Base-by-base conservation (phyloP, 2,888 invertebrate genomes). In the Proisotoma minuta region DNA sequence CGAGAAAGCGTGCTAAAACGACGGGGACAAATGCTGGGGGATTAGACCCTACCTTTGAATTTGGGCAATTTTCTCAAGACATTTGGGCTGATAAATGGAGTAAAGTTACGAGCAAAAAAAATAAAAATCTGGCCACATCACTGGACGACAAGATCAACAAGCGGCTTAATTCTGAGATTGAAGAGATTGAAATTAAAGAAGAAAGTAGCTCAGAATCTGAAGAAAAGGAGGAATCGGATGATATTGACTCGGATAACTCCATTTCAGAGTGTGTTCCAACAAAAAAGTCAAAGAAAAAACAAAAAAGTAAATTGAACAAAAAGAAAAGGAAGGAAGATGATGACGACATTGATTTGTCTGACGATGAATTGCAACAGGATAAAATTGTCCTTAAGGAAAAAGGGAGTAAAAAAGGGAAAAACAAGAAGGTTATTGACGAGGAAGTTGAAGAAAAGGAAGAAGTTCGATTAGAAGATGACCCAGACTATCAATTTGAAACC, bases 11-110 rank as follows among this genome's bases (percentile, higher is more conserved):
- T 23, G 62, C 59, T 72, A 88, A 87, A 72, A 83, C 83, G 39
- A 85, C 84, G 43, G 40, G 34, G 4, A 22, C 4, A 65, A 83
- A 84, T 69, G 84, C 84, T 68, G 85, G 85, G 0, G 89, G 90
- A 73, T 90, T 93, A 74, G 86, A 89, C 75, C 84, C 84, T n/a
- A 84, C 84, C 28, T 94, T 94, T 75, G 82, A 88, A 72, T 94
- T 94, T 81, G 85, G 88, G 34, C 84, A 85, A 12, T 86, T 86
- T 18, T 84, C 84, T 0, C 84, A 86, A 64, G 91, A 92, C 73
- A 91, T 91, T 76, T 89, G 90, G 76, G 77, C 85, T 79, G 88
- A 90, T 75, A 84, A 87, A 3, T 88, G 89, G 89, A 85, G 88
- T 76, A 86, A 89, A 78, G 89, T 89, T 29, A 12, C 49, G 1